Evolutionary conservation across 2,113 vertebrate genomes (phyloP).

Genomic region (Pandion haliaetus): DNA sequence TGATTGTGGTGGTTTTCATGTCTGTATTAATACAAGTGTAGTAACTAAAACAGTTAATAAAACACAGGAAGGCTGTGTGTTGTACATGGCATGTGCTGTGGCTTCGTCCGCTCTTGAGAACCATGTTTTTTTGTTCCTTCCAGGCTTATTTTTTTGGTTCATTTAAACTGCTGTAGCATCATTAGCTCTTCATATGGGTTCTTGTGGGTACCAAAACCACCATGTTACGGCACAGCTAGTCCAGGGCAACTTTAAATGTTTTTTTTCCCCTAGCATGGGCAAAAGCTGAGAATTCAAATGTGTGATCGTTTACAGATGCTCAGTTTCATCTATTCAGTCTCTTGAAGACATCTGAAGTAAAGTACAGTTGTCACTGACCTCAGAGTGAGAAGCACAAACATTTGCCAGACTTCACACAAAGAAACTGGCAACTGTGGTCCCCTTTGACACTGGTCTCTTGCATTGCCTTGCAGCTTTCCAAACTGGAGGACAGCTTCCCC

Average conservation of each 20-base stretch:
- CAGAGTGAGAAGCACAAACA: background rate
- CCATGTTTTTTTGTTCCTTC: background rate
- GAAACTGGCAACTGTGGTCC: background rate
- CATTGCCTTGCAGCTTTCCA: background rate
- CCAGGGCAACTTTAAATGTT: background rate
- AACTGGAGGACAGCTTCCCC: background rate
- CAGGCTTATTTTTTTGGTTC: background rate
- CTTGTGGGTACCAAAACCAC: background rate
- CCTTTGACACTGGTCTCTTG: background rate
- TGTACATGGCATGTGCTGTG: background rate
- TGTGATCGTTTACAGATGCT: background rate
- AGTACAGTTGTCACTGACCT: background rate
- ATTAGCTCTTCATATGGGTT: background rate
- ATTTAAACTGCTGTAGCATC: background rate
- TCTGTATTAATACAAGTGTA: background rate
- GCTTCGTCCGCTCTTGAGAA: background rate
- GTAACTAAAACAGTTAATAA: background rate
- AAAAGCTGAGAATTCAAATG: background rate
- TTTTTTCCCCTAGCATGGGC: background rate
- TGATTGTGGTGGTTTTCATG: background rate
- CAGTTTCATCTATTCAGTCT: background rate
- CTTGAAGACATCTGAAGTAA: background rate
- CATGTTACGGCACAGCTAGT: background rate
- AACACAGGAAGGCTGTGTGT: background rate
- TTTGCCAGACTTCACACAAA: background rate